These are phyloP conservation scores for Corvus cornix DNA, from an alignment of 2,113 vertebrate genomes.

Conservation along the genomic window DNA sequence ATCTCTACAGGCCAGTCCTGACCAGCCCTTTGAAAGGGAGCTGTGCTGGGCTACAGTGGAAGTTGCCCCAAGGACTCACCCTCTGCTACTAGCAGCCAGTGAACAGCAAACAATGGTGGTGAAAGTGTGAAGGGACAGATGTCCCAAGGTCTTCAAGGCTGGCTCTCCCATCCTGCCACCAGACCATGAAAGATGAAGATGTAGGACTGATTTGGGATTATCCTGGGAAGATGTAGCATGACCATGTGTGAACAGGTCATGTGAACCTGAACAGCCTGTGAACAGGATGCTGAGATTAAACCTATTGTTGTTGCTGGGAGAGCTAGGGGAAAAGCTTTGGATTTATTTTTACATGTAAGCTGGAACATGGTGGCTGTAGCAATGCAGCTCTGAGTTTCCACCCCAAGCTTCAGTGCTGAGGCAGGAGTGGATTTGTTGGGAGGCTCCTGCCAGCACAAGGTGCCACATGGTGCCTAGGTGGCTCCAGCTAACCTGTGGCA, in stretches of 20 bases:
- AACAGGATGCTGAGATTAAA: not conserved
- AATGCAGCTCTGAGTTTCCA: not conserved
- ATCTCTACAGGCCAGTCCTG: not conserved
- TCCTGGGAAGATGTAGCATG: not conserved
- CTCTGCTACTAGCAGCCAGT: not conserved
- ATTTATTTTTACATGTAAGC: not conserved
- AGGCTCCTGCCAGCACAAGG: rapidly evolving
- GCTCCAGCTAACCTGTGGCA: not conserved
- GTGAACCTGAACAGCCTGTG: not conserved
- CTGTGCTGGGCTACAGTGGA: not conserved
- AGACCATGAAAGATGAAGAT: not conserved
- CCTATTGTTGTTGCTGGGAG: not conserved
- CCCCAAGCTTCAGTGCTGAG: not conserved
- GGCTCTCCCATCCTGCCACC: not conserved
- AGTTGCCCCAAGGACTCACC: not conserved
- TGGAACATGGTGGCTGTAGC: not conserved
- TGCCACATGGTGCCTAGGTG: not conserved
- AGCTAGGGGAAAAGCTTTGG: not conserved
- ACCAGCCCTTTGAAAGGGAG: not conserved
- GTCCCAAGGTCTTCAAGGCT: not conserved
- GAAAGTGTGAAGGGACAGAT: not conserved
- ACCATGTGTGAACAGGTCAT: not conserved
- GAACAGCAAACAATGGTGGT: not conserved
- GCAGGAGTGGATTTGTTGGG: not conserved
- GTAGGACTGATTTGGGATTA: not conserved